Base-by-base conservation (phyloP, 2,113 vertebrate genomes). In the Gambusia affinis region DNA sequence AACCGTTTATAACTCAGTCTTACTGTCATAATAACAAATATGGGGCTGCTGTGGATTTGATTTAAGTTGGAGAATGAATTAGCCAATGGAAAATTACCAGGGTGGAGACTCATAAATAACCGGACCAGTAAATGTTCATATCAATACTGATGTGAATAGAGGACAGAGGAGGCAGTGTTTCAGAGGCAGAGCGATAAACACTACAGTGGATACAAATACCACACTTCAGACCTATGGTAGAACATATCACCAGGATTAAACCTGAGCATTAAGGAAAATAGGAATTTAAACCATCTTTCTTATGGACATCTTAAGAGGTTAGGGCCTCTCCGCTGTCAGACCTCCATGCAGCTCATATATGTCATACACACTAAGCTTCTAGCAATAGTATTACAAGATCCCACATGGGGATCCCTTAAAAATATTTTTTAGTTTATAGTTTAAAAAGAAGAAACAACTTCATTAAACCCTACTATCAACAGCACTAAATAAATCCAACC, bases 11-110 rank as follows among this genome's bases (percentile, higher is more conserved):
- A 47, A 75, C 31, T 33, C 42, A 44, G 29, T 17, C 67, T 68
- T 39, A 15, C 10, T 60, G 15, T 30, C 15, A 29, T 33, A 74
- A 63, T 1, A 39, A 31, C 29, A 27, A 72, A 85, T 64, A 73
- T 76, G 14, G 44, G 37, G 44, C 47, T 75, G 64, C 29, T 54
- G 68, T 60, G 70, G 61, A 77, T 74, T 78, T 75, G 28, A 78
- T 79, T 72, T 76, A 37, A 57, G 51, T 11, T 57, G 51, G 22
- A 57, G 17, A 64, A 64, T 12, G 24, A 78, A 47, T 65, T 44
- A 62, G 76, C 76, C 80, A 85, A 78, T 73, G 80, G 33, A 84
- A 84, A 90, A 87, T 75, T 24, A 78, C 33, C 66, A 87, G 75
- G 77, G 61, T 74, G 78, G 75, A 60, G 64, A 72, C 75, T 86